A percentile compares a stretch with the other conserved stretches of the same genome.
phyloP scores from a whole-genome alignment of 2,797 vertebrate species.

The Melanotaenia nigrans region DNA sequence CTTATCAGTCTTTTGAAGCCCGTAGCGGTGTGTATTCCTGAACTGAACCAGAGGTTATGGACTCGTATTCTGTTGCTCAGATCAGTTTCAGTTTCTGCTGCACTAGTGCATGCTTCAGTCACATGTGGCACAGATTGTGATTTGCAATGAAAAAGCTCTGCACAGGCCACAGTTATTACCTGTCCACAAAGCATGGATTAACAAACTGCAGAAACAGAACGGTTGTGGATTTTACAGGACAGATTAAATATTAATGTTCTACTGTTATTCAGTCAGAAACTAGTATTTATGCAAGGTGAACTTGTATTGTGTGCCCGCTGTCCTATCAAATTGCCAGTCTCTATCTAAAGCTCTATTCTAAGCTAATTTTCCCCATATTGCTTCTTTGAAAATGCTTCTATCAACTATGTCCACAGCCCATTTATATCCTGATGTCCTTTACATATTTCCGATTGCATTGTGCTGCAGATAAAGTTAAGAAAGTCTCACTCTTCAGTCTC shows the following conservation, averaged over 20 bases:
- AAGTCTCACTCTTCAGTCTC: background rate
- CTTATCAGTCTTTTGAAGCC: too few relatives aligned
- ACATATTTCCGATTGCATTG: too few relatives aligned
- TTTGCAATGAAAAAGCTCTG: constrained; percentile 7
- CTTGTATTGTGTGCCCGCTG: too few relatives aligned
- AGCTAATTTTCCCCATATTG: too few relatives aligned
- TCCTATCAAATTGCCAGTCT: too few relatives aligned
- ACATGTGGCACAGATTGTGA: constrained; percentile 31
- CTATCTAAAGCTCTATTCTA: too few relatives aligned
- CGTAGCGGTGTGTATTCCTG: constrained; percentile 15
- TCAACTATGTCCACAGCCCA: too few relatives aligned
- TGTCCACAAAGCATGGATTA: background rate
- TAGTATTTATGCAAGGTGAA: too few relatives aligned
- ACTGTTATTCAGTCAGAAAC: background rate
- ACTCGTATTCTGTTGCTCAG: background rate
- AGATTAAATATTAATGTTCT: too few relatives aligned
- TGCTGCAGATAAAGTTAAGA: too few relatives aligned
- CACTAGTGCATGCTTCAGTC: constrained; percentile 10
- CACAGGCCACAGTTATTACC: background rate
- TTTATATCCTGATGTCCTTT: too few relatives aligned
- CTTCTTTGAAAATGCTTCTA: too few relatives aligned
- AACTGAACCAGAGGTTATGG: constrained; percentile 24
- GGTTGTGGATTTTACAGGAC: background rate
- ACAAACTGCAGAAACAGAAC: background rate
- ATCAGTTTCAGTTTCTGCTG: constrained; percentile 58